Evolutionary conservation across 1,140 invertebrate species (phyloP).

Genomic region (Rhagoletis pomonella): DNA sequence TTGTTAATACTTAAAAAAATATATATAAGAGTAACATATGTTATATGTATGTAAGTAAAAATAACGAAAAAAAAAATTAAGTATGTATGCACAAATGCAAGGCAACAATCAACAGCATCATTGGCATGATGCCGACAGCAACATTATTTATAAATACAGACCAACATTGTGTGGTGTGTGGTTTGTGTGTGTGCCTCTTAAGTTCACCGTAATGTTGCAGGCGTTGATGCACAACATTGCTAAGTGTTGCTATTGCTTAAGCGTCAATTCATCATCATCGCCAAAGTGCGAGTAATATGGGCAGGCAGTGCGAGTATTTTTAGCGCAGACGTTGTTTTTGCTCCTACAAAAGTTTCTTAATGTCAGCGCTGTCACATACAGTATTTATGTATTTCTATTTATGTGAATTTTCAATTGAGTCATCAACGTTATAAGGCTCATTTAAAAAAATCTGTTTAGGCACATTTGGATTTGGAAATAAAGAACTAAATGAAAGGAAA

Average conservation of each 20-base stretch:
- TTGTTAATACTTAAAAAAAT: not conserved
- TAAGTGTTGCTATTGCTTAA: not conserved
- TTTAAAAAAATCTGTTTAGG: not conserved
- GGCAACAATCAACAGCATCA: not conserved
- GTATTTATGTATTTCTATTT: not conserved
- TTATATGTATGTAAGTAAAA: no score
- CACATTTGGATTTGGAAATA: not conserved
- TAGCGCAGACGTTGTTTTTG: not conserved
- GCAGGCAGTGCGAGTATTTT: not conserved
- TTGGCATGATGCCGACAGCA: not conserved
- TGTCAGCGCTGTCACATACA: not conserved
- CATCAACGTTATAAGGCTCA: not conserved
- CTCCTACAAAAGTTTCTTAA: not conserved
- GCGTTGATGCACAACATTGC: not conserved
- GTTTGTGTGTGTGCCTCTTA: not conserved
- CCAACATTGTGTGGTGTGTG: not conserved
- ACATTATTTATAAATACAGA: constrained; percentile 31
- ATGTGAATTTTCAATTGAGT: not conserved
- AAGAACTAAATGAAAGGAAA: not conserved
- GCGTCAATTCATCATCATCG: not conserved
- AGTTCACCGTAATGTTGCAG: constrained; percentile 15
- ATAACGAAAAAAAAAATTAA: no score
- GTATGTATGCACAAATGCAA: not conserved
- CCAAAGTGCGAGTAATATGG: no score
- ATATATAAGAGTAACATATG: not conserved